These are phyloP conservation scores for Pseudochirops cupreus DNA, from an alignment of 2,797 vertebrate genomes.

Conservation along the genomic window DNA sequence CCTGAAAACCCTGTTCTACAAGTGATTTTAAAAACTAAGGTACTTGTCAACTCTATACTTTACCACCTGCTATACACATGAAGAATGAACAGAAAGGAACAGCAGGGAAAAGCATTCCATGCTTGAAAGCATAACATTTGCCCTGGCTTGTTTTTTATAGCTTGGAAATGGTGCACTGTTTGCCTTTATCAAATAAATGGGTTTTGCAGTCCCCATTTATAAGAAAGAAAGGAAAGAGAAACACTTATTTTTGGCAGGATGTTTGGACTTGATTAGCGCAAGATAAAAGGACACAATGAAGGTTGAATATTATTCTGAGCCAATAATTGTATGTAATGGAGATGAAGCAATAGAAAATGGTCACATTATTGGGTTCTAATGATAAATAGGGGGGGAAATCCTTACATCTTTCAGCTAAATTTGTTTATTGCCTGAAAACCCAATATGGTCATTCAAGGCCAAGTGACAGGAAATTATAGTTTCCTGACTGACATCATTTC, in stretches of 20 bases:
- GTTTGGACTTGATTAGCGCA: conserved; percentile 74
- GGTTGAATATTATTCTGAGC: conserved; percentile 58
- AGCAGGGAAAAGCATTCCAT: conserved; percentile 62
- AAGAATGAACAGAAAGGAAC: conserved; percentile 62
- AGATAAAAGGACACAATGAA: conserved; percentile 65
- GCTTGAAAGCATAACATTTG: conserved; percentile 30
- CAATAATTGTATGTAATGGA: conserved; percentile 67
- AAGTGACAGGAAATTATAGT: conserved; percentile 75
- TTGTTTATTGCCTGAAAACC: conserved; percentile 70
- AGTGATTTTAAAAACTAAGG: conserved; percentile 1
- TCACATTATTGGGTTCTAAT: conserved; percentile 72
- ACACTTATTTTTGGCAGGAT: conserved; percentile 68
- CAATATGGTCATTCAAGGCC: conserved; percentile 72
- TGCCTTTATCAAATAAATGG: conserved; percentile 72
- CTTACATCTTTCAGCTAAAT: conserved; percentile 70
- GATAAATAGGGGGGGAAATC: conserved; percentile 64
- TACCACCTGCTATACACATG: conserved; percentile 42
- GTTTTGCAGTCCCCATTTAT: conserved; percentile 63
- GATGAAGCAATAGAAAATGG: conserved; percentile 64
- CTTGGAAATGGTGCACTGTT: conserved; percentile 58
- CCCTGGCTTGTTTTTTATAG: conserved; percentile 52
- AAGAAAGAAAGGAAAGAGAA: conserved; percentile 47
- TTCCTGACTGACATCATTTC: conserved; percentile 76
- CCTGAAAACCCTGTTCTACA: not conserved
- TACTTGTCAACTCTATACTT: conserved; percentile 44